A percentile compares a stretch with the other conserved stretches of the same genome.
Conservation (phyloP, 2,113 vertebrate genomes). For the Colistium nudipinnis region DNA sequence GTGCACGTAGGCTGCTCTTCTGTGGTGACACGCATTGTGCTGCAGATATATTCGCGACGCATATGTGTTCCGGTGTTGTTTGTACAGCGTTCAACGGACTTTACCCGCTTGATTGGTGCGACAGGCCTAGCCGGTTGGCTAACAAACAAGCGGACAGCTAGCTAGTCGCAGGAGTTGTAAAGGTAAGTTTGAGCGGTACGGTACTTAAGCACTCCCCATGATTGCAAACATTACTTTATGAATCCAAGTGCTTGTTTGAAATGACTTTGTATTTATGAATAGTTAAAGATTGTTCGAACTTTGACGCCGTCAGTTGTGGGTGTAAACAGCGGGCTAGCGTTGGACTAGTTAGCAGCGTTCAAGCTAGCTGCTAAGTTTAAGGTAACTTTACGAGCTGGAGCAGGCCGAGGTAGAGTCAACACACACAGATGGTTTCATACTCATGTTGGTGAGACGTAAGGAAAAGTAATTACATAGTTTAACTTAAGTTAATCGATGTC, state of each 20-base stretch:
- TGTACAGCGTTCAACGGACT: conserved; percentile 48
- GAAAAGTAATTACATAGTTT: neutral
- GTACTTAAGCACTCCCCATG: neutral
- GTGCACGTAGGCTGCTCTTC: neutral
- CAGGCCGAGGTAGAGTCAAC: conserved; percentile 32
- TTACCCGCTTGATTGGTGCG: conserved; percentile 73
- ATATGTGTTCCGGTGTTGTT: conserved; percentile 50
- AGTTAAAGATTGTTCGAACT: neutral
- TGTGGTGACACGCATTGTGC: neutral
- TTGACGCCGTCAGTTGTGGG: conserved; percentile 3
- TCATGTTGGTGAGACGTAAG: no score
- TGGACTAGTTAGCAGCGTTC: conserved; percentile 57
- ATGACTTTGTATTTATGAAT: neutral
- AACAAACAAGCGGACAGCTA: conserved; percentile 65
- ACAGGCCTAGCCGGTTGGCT: conserved; percentile 76
- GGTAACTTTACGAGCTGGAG: conserved; percentile 57
- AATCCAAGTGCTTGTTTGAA: rapidly evolving
- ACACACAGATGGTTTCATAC: neutral
- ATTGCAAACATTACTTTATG: neutral
- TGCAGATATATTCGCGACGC: neutral
- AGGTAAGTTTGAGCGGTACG: conserved; percentile 53
- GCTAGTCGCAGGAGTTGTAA: conserved; percentile 62
- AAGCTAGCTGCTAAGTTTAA: conserved; percentile 70
- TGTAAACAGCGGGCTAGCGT: conserved; percentile 57
- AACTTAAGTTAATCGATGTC: conserved; percentile 6